Percentiles rank a stretch among this genome's conserved stretches.
Evolutionary conservation across 2,113 vertebrate species (phyloP).

Genomic region (Fregata magnificens): DNA sequence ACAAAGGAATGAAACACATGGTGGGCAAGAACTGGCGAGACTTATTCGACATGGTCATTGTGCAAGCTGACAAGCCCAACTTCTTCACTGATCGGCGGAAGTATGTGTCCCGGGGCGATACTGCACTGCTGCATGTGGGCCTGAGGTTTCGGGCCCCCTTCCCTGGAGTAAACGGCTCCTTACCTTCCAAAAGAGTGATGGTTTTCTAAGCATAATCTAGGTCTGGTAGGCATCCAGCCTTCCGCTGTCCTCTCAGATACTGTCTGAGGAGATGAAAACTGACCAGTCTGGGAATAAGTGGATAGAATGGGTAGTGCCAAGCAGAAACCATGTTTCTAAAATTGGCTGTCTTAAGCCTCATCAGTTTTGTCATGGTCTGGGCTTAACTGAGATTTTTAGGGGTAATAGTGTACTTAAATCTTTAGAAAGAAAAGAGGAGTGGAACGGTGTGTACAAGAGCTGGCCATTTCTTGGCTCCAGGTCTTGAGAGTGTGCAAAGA

Average conservation of each 20-base stretch:
- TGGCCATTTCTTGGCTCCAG: neutral
- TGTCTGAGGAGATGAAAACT: neutral
- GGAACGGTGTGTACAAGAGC: neutral
- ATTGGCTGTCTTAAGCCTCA: neutral
- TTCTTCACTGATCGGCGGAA: constrained; percentile 82
- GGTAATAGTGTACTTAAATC: neutral
- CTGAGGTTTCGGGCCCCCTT: neutral
- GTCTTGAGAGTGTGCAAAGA: neutral
- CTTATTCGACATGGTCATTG: constrained; percentile 81
- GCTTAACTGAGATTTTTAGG: neutral
- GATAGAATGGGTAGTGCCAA: neutral
- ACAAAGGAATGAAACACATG: constrained; percentile 85
- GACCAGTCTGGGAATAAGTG: neutral
- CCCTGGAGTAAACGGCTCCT: neutral
- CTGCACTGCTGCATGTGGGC: neutral
- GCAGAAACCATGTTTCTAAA: neutral
- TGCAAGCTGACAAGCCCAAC: constrained; percentile 82
- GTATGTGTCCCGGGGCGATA: constrained; percentile 30
- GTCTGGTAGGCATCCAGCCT: neutral
- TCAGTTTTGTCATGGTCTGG: neutral
- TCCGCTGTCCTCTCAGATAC: neutral
- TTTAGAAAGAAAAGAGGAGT: neutral
- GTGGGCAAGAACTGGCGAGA: constrained; percentile 81
- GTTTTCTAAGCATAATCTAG: neutral
- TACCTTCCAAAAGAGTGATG: neutral